Evolutionary conservation across 2,888 invertebrate genomes (phyloP), one percentile per base, ranked within the genome.

Genomic region (Ptychoptera albimana): DNA sequence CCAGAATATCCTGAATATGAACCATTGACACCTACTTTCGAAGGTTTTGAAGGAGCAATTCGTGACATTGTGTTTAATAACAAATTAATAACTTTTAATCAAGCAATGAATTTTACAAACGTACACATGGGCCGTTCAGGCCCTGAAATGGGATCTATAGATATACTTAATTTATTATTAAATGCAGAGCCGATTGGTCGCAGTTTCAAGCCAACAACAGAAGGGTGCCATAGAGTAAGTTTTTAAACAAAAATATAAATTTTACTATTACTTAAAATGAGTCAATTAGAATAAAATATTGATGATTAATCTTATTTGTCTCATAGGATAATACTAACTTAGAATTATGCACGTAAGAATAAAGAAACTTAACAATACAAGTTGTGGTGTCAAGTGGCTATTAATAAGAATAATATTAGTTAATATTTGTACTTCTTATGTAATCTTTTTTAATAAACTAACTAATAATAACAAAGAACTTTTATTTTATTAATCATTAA

Each of bases 31-130:
- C 70, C 72, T 0, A 71, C 74, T 1, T 68, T 66, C 16, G 61
- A 68, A 11, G 74, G 77, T 6, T 71, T 89, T 40, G 72, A 74
- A 37, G 93, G 93, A 4, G 82, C 87, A 5, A 73, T 93, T 8
- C 80, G 81, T 46, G 89, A 93, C 61, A 72, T 87, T 14, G 80
- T 88, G 44, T 78, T 89, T 48, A 85, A 88, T 56, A 77, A 60
- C 56, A 80, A 79, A 49, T 64, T 79, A 12, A 53, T 83, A 9
- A 69, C 71, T 50, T 76, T 85, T 53, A 76, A 77, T 52, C 66
- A 76, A 39, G 76, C 80, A 1, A 57, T 74, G 37, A 67, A 69
- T 14, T 82, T 81, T 59, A 67, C 73, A 45, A 79, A 73, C 53
- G 85, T 75, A 37, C 74, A 75, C 50, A 77, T 82, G 42, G 82